A percentile compares a stretch with the other conserved stretches of the same genome.
Conservation (phyloP, 2,888 invertebrate genomes). For the Microctonus aethiopoides region DNA sequence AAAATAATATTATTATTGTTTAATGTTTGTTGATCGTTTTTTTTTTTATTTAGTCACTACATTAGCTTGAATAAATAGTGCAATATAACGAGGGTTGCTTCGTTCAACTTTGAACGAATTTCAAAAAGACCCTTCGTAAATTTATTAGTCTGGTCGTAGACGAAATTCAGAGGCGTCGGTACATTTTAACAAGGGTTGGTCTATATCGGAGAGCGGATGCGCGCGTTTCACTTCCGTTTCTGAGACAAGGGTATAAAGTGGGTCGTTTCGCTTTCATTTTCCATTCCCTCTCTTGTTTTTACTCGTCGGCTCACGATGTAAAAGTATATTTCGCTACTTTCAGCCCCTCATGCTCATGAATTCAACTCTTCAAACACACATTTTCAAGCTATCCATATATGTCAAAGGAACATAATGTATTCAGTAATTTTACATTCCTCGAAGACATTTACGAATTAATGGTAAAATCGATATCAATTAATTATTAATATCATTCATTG, state of each 20-base stretch:
- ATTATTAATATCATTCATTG: background rate
- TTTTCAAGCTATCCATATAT: background rate
- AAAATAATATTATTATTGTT: background rate
- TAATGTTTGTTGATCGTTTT: background rate
- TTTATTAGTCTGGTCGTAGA: conserved; percentile 9
- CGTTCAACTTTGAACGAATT: conserved; percentile 7
- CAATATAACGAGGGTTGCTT: background rate
- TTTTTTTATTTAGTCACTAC: background rate
- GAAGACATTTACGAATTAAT: background rate
- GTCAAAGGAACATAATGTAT: background rate
- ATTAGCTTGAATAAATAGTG: background rate
- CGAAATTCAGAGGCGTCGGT: conserved; percentile 35
- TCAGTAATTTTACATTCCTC: background rate
- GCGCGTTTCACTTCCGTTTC: conserved; percentile 50
- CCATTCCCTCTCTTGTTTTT: background rate
- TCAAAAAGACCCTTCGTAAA: conserved; percentile 6
- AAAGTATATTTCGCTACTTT: background rate
- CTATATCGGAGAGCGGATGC: conserved; percentile 51
- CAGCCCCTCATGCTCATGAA: background rate
- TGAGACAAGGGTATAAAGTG: conserved; percentile 19
- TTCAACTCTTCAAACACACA: background rate
- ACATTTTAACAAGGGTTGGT: conserved; percentile 55
- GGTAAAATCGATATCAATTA: background rate
- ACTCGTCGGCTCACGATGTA: background rate
- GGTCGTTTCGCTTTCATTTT: conserved; percentile 17